These are phyloP conservation scores for Drosophila mayaguana DNA, from an alignment of 2,888 invertebrate species.

Conservation along the genomic window DNA sequence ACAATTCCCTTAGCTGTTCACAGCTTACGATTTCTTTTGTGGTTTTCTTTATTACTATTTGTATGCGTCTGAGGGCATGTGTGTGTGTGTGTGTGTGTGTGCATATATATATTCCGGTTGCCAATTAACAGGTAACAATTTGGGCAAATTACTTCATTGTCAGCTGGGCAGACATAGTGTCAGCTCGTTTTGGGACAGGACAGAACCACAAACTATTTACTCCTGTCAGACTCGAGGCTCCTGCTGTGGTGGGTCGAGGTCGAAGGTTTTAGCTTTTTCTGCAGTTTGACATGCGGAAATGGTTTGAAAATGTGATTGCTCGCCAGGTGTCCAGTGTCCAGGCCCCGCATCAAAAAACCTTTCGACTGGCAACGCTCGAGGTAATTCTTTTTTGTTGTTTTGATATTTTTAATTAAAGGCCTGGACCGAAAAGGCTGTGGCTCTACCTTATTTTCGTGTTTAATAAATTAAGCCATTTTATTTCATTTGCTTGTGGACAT, in stretches of 20 bases:
- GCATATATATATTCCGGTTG: constrained; percentile 2
- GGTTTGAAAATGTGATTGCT: constrained; percentile 59
- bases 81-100: background rate
- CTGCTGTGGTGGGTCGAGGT: background rate
- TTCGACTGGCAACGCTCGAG: background rate
- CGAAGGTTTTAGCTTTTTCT: constrained; percentile 4
- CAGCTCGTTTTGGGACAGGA: background rate
- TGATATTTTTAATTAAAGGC: constrained; percentile 63
- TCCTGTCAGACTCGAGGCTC: background rate
- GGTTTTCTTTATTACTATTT: constrained; percentile 10
- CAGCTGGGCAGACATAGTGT: constrained; percentile 23
- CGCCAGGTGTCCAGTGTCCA: constrained; percentile 42
- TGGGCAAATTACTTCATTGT: constrained; percentile 53
- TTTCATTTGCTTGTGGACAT: constrained; percentile 47
- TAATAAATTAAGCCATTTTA: constrained; percentile 71
- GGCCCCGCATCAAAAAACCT: background rate
- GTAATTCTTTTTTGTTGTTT: constrained; percentile 18
- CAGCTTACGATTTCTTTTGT: constrained; percentile 6
- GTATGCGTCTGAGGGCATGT: background rate
- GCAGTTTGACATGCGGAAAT: constrained; percentile 51
- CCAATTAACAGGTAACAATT: constrained; percentile 55
- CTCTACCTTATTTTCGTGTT: constrained; percentile 49
- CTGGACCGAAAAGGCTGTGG: constrained; percentile 31
- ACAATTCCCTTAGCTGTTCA: constrained; percentile 4
- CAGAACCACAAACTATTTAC: constrained; percentile 24